Percentiles rank a stretch among this genome's conserved stretches.
Evolutionary conservation across 35 echinoderm and acorn worm genomes (phyloP).

Genomic region (Apostichopus japonicus): DNA sequence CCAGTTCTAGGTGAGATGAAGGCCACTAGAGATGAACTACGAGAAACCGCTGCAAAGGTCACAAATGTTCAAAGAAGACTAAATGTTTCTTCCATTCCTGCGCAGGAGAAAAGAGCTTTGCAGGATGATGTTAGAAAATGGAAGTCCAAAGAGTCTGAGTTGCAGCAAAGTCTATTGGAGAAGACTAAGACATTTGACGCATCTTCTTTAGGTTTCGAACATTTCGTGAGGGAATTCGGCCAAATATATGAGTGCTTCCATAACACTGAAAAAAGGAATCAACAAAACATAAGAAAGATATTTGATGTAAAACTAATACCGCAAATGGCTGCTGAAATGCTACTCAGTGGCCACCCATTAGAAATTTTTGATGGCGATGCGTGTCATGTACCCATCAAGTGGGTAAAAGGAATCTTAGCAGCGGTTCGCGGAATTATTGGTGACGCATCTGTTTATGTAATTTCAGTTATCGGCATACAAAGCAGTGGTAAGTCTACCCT

Average conservation of each 20-base stretch:
- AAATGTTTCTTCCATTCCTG: too few relatives aligned
- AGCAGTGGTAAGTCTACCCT: slow-evolving; percentile 45
- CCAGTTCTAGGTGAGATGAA: neutral
- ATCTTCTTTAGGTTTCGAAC: neutral
- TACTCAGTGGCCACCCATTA: slow-evolving; percentile 43
- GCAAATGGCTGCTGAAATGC: slow-evolving; percentile 28
- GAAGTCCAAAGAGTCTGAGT: neutral
- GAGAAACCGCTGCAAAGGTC: neutral
- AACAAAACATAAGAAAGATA: neutral
- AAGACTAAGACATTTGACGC: slow-evolving; percentile 21
- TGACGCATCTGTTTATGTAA: slow-evolving; percentile 9
- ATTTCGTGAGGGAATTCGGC: slow-evolving; percentile 38
- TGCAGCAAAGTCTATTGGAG: neutral
- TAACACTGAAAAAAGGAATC: neutral
- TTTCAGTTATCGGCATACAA: slow-evolving; percentile 49
- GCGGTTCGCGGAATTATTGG: neutral
- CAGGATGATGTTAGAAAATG: neutral
- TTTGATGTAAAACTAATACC: slow-evolving; percentile 2
- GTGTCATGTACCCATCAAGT: neutral
- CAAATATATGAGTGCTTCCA: slow-evolving; percentile 52
- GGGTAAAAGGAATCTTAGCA: slow-evolving; percentile 36
- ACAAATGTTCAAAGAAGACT: neutral
- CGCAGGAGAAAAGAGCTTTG: neutral
- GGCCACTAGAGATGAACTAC: neutral
- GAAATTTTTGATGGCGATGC: slow-evolving; percentile 65